Percentiles rank a stretch among this genome's conserved stretches.
phyloP scores from a whole-genome alignment of 2,113 vertebrate species.

The Gobius niger region DNA sequence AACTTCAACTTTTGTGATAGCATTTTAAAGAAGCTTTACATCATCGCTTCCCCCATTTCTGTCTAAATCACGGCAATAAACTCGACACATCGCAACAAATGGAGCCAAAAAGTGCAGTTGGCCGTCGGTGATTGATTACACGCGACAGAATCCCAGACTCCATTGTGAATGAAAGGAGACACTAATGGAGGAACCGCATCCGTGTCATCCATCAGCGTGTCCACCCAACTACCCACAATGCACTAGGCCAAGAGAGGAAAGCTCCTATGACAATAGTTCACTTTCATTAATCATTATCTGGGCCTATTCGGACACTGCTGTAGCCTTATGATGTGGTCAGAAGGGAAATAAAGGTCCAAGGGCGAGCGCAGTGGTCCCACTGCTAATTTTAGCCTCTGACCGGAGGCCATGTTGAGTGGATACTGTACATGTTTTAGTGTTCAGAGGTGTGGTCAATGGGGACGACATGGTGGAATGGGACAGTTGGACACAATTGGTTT shows the following conservation, averaged over 20 bases:
- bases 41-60: neutral
- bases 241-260: conserved; percentile 32
- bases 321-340: neutral
- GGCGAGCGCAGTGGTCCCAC: neutral
- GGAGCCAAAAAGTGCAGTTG: conserved; percentile 6
- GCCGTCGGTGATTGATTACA: conserved; percentile 29
- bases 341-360: neutral
- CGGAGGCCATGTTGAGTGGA: neutral
- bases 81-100: neutral
- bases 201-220: conserved; percentile 47
- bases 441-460: too few species aligned
- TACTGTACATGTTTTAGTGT: neutral
- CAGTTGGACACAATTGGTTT: too few species aligned
- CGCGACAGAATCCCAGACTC: conserved; percentile 27
- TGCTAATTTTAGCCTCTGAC: neutral
- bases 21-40: neutral
- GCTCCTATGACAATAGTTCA: conserved; percentile 59
- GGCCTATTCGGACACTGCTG: neutral
- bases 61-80: neutral
- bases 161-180: conserved; percentile 35
- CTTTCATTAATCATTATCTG: conserved; percentile 73
- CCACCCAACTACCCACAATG: conserved; percentile 48
- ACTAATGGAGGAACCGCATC: conserved; percentile 54
- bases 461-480: too few species aligned
- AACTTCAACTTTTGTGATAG: neutral